Evolutionary conservation across 2,888 invertebrate species (phyloP).

Genomic region (Neoitamus cyanurus): DNA sequence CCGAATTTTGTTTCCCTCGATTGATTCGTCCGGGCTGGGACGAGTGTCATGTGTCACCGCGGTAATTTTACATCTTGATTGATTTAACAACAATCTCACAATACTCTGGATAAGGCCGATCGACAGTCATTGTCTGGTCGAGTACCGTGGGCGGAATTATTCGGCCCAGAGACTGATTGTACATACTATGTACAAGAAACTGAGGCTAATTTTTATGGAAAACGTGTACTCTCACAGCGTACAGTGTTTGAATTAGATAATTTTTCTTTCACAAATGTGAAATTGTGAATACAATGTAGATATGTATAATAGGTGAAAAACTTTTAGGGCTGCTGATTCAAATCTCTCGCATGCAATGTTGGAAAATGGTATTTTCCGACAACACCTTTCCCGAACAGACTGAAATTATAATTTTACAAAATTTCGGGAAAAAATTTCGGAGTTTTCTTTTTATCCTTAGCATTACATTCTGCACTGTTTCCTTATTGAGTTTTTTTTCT

Average conservation of each 20-base stretch:
- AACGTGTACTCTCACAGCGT: neutral
- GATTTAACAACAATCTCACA: constrained; percentile 19
- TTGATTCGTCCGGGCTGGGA: constrained; percentile 27
- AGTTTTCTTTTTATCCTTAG: no score
- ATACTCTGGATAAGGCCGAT: neutral
- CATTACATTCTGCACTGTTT: no score
- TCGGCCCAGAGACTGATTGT: neutral
- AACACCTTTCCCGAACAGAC: no score
- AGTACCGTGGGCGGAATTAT: neutral
- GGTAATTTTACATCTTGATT: neutral
- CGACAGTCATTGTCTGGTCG: neutral
- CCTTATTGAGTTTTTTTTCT: no score
- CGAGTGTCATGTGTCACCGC: constrained; percentile 42
- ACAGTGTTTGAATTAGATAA: neutral
- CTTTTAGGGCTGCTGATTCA: no score
- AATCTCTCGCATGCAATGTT: no score
- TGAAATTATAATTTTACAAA: no score
- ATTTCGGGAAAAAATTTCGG: no score
- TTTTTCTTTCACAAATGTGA: neutral
- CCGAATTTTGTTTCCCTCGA: neutral
- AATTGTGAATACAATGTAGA: no score
- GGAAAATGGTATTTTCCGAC: no score
- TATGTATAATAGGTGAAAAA: no score
- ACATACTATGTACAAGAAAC: no score
- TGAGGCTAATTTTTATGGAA: neutral